Evolutionary conservation across 2,888 invertebrate genomes (phyloP), one percentile per base, ranked within the genome.

Genomic region (Myopa testacea): DNA sequence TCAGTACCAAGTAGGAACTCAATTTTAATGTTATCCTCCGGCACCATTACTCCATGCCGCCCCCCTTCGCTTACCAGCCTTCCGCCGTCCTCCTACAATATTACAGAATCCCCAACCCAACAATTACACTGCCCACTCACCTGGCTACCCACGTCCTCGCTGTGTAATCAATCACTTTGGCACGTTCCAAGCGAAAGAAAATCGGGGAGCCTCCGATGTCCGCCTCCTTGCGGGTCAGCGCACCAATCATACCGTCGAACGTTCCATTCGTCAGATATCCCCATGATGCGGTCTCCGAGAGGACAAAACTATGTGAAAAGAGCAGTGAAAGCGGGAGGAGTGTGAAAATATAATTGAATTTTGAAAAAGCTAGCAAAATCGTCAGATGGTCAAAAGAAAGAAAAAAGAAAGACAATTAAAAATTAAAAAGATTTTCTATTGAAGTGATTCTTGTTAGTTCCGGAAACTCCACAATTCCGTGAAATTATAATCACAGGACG

Each of bases 131-230:
- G 12, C 19, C 50, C 10, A 75, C 80, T 84, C 88, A 93, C 93
- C 91, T 92, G 76, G 92, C 90, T 80, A 90, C 89, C 92, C 93
- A 93, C 19, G 92, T 91, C 82, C 92, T 92, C 6, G 91, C 91
- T 40, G 92, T 91, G 80, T 92, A 92, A 82, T 93, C 91, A 77
- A 92, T 89, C 77, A 91, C 90, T 82, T 90, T 87, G 45, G 91
- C 90, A 81, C 94, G 90, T 83, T 94, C 93, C n/a, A 89, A 85
- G 84, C 92, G 91, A 85, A 92, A 92, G 88, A 93, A 92, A 70
- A 93, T 88, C 0, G 93, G 92, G 16, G 93, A 91, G n/a, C 92
- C 93, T 0, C 93, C 93, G 78, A 94, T 91, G 84, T 94, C 94
- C 0, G 92, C 91, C 80, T 91, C 90, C 38, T 88, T 89, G 37